Conservation (phyloP, 2,113 vertebrate genomes). For the Tychaedon coryphoeus region DNA sequence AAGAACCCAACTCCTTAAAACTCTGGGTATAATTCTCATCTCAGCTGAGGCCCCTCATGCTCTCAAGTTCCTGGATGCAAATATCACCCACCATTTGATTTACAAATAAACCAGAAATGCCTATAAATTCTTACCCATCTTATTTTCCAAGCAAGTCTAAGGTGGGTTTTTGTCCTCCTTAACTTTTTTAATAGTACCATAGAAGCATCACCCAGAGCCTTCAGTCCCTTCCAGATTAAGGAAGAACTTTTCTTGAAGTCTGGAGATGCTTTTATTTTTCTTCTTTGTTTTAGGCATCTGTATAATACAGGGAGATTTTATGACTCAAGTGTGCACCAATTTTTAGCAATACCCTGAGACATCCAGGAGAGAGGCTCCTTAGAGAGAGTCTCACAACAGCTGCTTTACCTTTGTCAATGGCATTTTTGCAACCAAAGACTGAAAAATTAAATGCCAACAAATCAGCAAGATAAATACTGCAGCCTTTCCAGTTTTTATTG, state of each 20-base stretch:
- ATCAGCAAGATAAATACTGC: neutral
- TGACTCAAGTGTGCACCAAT: neutral
- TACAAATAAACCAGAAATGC: neutral
- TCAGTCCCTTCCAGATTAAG: neutral
- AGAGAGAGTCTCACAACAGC: neutral
- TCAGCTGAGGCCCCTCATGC: neutral
- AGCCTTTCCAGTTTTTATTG: neutral
- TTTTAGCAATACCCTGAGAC: neutral
- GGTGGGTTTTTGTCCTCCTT: rapidly evolving
- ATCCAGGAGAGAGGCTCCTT: neutral
- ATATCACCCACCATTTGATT: neutral
- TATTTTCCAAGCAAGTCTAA: neutral
- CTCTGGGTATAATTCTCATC: neutral
- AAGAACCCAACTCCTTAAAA: neutral
- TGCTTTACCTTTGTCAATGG: neutral
- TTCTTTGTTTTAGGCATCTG: neutral
- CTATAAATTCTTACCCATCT: neutral
- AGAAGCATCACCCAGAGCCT: neutral
- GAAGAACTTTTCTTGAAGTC: neutral
- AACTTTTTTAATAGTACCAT: neutral
- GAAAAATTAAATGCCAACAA: neutral
- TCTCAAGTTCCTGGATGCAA: neutral
- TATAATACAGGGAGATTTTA: neutral
- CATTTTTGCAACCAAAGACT: neutral
- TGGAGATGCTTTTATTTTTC: neutral